Evolutionary conservation across 2,888 invertebrate species (phyloP), one percentile per base, ranked within the genome.

Genomic region (Phymatocera aterrima): DNA sequence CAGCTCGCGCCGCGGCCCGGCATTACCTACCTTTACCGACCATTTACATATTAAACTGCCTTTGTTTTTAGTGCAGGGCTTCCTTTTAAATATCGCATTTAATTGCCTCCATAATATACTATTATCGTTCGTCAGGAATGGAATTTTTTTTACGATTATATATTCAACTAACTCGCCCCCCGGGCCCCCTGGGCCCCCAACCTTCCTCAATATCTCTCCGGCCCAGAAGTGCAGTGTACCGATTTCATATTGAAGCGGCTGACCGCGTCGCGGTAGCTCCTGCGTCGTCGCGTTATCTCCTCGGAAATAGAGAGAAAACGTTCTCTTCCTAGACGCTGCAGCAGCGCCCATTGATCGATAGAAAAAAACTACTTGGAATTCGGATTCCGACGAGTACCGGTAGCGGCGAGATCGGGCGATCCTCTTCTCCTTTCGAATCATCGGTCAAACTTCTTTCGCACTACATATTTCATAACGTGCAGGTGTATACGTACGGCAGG

Each of bases 11-110:
- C 83, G 80, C 82, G 80, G 80, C 81, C 48, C 72, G 81, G 77
- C 80, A 84, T 84, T 84, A 83, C 85, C 82, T 83, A 83, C 83
- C 82, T 78, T 83, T 84, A n/a, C n/a, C n/a, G n/a, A n/a, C n/a
- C n/a, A 88, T 87, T 88, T 88, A 88, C 87, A 87, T 87, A 87
- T 85, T 83, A 79, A 82, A 81, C 81, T 81, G 81, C 82, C 83
- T 85, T 86, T 85, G 83, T 85, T 85, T 40, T 83, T 82, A 72
- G 72, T 72, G 31, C 34, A 10, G 72, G 54, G 51, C 51, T 54
- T 72, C 81, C 81, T 83, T 82, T 83, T 83, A 80, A 84, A 85
- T 83, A 83, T 84, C 83, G 83, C 83, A 84, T 83, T 85, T 85
- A 84, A 85, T 85, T 85, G 84, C 85, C 84, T 82, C 81, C 79